Conservation (phyloP, 2,888 invertebrate genomes). For the Melinaea marsaeus region DNA sequence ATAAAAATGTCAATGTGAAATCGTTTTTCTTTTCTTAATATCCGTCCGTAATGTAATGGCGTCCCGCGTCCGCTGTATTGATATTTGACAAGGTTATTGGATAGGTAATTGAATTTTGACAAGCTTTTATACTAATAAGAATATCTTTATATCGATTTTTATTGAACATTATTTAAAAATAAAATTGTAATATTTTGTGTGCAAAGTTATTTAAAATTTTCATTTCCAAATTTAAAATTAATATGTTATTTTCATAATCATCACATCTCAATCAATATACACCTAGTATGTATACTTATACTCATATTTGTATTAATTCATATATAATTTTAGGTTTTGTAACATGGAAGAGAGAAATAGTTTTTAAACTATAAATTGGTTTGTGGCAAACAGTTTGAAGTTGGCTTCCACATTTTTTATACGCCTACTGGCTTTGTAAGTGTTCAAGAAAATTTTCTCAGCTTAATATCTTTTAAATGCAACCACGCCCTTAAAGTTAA, state of each 20-base stretch:
- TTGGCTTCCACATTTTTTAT: slow-evolving; percentile 27
- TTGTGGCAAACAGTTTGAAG: slow-evolving; percentile 25
- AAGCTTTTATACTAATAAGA: slow-evolving; percentile 38
- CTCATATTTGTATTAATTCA: too few species aligned
- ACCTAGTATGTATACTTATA: too few species aligned
- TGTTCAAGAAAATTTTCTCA: slow-evolving; percentile 17
- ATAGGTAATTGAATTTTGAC: slow-evolving; percentile 43
- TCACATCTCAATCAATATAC: too few species aligned
- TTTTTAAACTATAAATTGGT: slow-evolving; percentile 27
- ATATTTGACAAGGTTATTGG: slow-evolving; percentile 39
- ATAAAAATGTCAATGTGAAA: slow-evolving; percentile 15
- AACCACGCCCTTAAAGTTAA: slow-evolving; percentile 4
- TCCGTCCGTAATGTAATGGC: slow-evolving; percentile 15
- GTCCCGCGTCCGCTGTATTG: slow-evolving; percentile 22
- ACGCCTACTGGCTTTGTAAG: slow-evolving; percentile 20
- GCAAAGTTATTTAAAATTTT: too few species aligned
- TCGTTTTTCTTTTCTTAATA: slow-evolving; percentile 27
- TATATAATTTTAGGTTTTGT: too few species aligned
- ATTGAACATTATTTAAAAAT: background rate
- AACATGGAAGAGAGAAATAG: slow-evolving; percentile 6
- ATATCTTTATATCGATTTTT: slow-evolving; percentile 24
- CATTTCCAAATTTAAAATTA: too few species aligned
- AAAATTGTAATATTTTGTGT: background rate
- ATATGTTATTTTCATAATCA: too few species aligned
- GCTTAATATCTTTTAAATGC: slow-evolving; percentile 14